A percentile compares a stretch with the other conserved stretches of the same genome.
These are phyloP conservation scores for Anseranas semipalmata DNA, from an alignment of 2,113 vertebrate species.

Conservation along the genomic window DNA sequence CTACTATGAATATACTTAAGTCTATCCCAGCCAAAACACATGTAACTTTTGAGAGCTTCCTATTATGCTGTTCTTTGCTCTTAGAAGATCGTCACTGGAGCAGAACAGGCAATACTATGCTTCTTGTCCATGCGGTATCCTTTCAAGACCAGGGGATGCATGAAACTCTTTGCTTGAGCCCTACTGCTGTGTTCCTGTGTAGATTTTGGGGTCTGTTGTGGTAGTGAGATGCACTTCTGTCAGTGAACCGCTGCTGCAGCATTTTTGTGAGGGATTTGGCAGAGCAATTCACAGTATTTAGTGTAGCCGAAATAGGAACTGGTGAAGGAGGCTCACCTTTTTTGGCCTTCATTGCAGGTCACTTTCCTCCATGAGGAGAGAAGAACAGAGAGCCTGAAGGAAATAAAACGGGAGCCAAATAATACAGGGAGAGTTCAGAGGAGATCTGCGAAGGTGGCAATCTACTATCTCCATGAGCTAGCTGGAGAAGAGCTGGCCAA, in stretches of 20 bases:
- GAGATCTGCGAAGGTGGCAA: conserved; percentile 90
- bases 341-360: conserved; percentile 60
- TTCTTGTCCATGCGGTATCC: neutral
- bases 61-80: neutral
- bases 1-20: neutral
- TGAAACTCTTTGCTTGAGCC: neutral
- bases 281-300: neutral
- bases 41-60: neutral
- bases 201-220: neutral
- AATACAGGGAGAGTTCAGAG: conserved; percentile 83
- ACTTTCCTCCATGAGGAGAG: conserved; percentile 74
- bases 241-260: neutral
- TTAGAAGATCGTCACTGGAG: neutral
- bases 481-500: conserved; percentile 90
- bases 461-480: conserved; percentile 91
- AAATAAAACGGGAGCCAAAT: conserved; percentile 76
- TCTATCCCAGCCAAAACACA: neutral
- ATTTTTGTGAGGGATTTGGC: neutral
- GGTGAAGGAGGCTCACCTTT: neutral
- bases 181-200: neutral
- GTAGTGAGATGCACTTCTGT: neutral
- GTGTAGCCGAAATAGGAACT: neutral
- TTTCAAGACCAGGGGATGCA: neutral
- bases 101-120: neutral
- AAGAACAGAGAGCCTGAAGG: conserved; percentile 75